Base-by-base conservation (phyloP, 2,113 vertebrate species). In the Conger conger region DNA sequence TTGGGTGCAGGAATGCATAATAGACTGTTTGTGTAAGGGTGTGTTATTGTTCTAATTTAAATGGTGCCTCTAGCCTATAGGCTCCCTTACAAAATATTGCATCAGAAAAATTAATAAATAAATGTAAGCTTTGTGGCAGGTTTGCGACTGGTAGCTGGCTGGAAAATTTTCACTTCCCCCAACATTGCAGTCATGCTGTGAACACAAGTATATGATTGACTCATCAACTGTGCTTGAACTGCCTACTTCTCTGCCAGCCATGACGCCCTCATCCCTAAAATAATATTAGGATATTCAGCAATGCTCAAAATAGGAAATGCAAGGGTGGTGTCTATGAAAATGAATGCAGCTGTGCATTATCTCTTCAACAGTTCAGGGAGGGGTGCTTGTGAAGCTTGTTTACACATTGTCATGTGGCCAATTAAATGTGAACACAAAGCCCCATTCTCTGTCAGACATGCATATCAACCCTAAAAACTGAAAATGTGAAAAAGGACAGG, bases 71-170 rank as follows among this genome's bases (percentile, higher is more conserved):
- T 37, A 90, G 91, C 91, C 81, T 89, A 40, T 92, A 88, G 86
- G 89, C 91, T 89, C 89, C 89, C 87, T 91, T 90, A 92, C 89
- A 83, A 91, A 92, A 91, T 90, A 92, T 90, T 93, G 86, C 89
- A 87, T 90, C 90, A 91, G 88, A 93, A 94, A 87, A 93, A 92
- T 94, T 92, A 79, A 84, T 83, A 73, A 93, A 94, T 85, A 93
- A 92, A 94, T 93, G 80, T 84, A 84, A 76, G 83, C 87, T 89
- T 89, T 84, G 88, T 91, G 84, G 86, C 89, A 82, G 90, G 88
- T 88, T 90, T 90, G 88, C 23, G 89, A 80, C 83, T 90, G 91
- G 95, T 93, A 94, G 89, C 86, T 91, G 93, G 87, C 92, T 94
- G 88, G 84, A 73, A 63, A 63, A 63, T 23, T 94, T 92, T 88